phyloP scores from a whole-genome alignment of 2,113 vertebrate genomes.

The Megaleporinus macrocephalus region DNA sequence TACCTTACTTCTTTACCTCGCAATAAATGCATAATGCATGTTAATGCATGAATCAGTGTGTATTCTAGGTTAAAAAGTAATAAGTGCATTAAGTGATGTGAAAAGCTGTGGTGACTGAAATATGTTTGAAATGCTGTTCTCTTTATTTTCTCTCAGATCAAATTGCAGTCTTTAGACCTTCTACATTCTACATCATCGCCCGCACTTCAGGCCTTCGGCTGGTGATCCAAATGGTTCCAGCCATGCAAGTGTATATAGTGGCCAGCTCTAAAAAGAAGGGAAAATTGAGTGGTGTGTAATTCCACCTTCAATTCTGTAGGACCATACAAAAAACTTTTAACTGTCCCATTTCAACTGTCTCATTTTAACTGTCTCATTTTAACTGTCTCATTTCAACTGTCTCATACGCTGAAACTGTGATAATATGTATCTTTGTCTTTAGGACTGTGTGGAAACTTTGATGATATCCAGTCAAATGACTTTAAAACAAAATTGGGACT shows the following conservation, averaged over 20 bases:
- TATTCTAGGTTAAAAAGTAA: background rate
- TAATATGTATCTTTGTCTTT: background rate
- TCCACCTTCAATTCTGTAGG: too few relatives aligned
- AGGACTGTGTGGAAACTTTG: constrained; percentile 55
- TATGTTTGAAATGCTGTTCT: background rate
- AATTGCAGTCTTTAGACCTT: constrained; percentile 17
- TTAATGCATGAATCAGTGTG: background rate
- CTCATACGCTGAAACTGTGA: background rate
- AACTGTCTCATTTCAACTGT: too few relatives aligned
- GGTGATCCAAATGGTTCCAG: constrained; percentile 40
- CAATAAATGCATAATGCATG: too few relatives aligned
- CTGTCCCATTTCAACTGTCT: too few relatives aligned
- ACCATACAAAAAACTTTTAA: too few relatives aligned
- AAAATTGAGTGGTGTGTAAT: constrained; percentile 36
- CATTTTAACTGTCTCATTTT: too few relatives aligned
- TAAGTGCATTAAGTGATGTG: too few relatives aligned
- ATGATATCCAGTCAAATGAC: constrained; percentile 34
- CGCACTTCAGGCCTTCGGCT: constrained; percentile 27
- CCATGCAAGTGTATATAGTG: constrained; percentile 47
- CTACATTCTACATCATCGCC: constrained; percentile 39
- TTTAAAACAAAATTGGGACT: constrained; percentile 43
- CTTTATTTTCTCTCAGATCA: background rate
- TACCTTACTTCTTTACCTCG: background rate
- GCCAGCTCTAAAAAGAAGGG: constrained; percentile 23
- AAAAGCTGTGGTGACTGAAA: background rate